Evolutionary conservation across 2,888 invertebrate genomes (phyloP), one percentile per base, ranked within the genome.

Genomic region (Limenitis arthemis): DNA sequence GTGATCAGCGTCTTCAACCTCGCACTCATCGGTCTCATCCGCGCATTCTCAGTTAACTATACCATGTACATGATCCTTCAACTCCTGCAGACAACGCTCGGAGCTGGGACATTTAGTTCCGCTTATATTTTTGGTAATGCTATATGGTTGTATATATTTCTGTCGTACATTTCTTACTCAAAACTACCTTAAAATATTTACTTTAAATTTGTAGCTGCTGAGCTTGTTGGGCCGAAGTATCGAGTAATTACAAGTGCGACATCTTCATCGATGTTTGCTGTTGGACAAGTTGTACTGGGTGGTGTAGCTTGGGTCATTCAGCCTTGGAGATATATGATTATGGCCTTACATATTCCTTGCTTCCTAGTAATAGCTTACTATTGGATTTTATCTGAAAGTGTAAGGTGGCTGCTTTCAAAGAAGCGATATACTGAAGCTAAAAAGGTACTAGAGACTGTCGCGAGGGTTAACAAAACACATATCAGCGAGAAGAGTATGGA

Each of bases 391-490:
- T 89, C 91, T 0, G 91, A 91, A 73, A 90, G 90, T 33, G 80
- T 90, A 8, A 80, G 93, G 56, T 93, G 93, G 93, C 78, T 92
- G 12, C 67, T 91, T 28, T 88, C 89, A 9, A 89, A 90, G 62
- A 88, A 88, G 8, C 81, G 86, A 59, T 80, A 85, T 49, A 83
- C 88, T 8, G 86, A 89, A 58, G 90, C 91, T 0, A 87, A 88
- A 60, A 69, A 67, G 8, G 85, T 90, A 28, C 71, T 90, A 31
- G 77, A 77, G 8, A 83, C 76, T 56, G 88, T 90, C 8, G 88
- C 91, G 0, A 75, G 71, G 57, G 72, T 88, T 0, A 91, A 91
- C 58, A 83, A 81, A 32, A 74, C 79, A 5, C 68, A 76, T 49
- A 57, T 88, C 9, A 76, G 82, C 1, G 74, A 81, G 7, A 73